Evolutionary conservation across 2,797 vertebrate genomes (phyloP).

Genomic region (Anniella stebbinsi): DNA sequence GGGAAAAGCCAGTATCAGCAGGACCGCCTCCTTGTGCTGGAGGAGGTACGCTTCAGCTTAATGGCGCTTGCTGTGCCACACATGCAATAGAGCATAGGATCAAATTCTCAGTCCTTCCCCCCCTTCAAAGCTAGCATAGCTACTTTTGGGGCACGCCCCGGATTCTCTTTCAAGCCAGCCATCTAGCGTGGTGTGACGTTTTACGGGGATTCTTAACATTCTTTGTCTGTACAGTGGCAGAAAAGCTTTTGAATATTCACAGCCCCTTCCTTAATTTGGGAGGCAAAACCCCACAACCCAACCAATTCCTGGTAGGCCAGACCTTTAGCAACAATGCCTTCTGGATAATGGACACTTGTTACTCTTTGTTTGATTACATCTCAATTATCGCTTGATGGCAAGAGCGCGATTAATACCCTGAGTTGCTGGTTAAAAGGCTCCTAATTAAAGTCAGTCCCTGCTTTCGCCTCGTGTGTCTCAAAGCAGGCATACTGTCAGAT

Average conservation of each 20-base stretch:
- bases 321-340: slow-evolving; percentile 66
- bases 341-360: slow-evolving; percentile 75
- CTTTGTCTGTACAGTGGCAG: slow-evolving; percentile 38
- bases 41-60: not conserved
- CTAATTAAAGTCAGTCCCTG: slow-evolving; percentile 70
- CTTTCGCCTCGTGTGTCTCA: slow-evolving; percentile 61
- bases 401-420: slow-evolving; percentile 66
- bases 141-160: slow-evolving; percentile 45
- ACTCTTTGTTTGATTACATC: slow-evolving; percentile 70
- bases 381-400: slow-evolving; percentile 63
- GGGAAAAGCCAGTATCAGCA: not conserved
- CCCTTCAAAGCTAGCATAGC: slow-evolving; percentile 35
- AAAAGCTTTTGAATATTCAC: slow-evolving; percentile 67
- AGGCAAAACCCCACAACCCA: not conserved
- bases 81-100: not conserved
- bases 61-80: not conserved
- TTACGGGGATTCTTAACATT: slow-evolving; percentile 55
- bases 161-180: slow-evolving; percentile 50
- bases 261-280: slow-evolving; percentile 50
- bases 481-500: slow-evolving; percentile 59
- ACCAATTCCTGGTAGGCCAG: slow-evolving; percentile 60
- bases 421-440: slow-evolving; percentile 57
- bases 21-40: not conserved
- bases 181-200: slow-evolving; percentile 49
- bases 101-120: not conserved